Evolutionary conservation across 2,797 vertebrate genomes (phyloP).

Genomic region (Cynopterus sphinx): DNA sequence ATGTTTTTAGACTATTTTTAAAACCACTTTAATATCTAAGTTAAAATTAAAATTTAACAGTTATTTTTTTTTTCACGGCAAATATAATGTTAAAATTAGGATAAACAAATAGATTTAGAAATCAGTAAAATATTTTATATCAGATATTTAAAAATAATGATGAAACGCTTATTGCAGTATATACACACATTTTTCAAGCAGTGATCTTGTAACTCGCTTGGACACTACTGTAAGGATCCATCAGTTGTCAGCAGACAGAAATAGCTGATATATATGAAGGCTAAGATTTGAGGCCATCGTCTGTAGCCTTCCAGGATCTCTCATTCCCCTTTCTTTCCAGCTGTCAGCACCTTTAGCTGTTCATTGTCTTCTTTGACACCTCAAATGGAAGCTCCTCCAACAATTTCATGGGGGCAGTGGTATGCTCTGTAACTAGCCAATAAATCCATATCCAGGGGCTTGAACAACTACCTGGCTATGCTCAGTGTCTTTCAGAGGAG

Average conservation of each 20-base stretch:
- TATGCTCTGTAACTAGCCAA: neutral
- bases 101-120: neutral
- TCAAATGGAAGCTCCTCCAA: neutral
- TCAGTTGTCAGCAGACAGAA: neutral
- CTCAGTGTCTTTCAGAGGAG: neutral
- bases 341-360: neutral
- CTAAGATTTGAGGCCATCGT: neutral
- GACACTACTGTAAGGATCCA: neutral
- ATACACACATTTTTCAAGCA: neutral
- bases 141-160: neutral
- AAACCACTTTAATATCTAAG: neutral
- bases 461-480: neutral
- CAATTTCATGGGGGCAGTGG: neutral
- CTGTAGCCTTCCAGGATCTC: neutral
- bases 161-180: neutral
- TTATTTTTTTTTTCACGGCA: neutral
- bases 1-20: neutral
- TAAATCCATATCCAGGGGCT: neutral
- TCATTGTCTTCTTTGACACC: neutral
- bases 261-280: neutral
- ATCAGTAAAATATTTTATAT: neutral
- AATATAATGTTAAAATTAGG: neutral
- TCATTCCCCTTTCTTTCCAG: neutral
- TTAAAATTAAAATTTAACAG: neutral
- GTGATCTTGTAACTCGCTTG: neutral